A percentile compares a stretch with the other conserved stretches of the same genome.
Conservation (phyloP, 2,888 invertebrate species). For the Luffia ferchaultella region DNA sequence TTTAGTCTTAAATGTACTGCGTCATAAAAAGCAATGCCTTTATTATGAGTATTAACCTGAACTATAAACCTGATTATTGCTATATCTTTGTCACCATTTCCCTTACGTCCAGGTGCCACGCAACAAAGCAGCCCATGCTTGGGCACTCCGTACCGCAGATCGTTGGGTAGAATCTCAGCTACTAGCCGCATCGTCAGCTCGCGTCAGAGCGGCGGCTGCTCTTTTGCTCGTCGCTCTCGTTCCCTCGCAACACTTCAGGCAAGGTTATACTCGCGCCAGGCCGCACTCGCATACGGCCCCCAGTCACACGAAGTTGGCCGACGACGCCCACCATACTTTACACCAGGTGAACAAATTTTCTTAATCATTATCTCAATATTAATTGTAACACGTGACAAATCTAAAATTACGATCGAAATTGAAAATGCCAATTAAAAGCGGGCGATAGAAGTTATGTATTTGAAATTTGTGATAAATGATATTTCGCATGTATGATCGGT, state of each 20-base stretch:
- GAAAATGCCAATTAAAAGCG: too few species aligned
- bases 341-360: constrained; percentile 38
- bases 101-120: constrained; percentile 76
- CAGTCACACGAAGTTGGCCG: constrained; percentile 43
- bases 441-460: neutral
- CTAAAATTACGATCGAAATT: neutral
- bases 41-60: too few species aligned
- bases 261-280: constrained; percentile 77
- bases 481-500: too few species aligned
- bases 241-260: constrained; percentile 89
- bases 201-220: constrained; percentile 88
- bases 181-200: constrained; percentile 82
- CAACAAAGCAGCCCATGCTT: constrained; percentile 89
- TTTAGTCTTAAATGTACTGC: too few species aligned
- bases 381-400: neutral
- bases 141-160: constrained; percentile 92
- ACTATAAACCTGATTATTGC: neutral
- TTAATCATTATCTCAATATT: neutral
- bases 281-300: constrained; percentile 53
- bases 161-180: constrained; percentile 92
- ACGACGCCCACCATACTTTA: constrained; percentile 61
- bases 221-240: constrained; percentile 89
- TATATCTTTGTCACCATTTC: constrained; percentile 3
- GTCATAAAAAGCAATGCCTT: too few species aligned
- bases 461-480: neutral